A percentile compares a stretch with the other conserved stretches of the same genome.
Conservation (phyloP, 2,113 vertebrate species). For the Baryphthengus martii region DNA sequence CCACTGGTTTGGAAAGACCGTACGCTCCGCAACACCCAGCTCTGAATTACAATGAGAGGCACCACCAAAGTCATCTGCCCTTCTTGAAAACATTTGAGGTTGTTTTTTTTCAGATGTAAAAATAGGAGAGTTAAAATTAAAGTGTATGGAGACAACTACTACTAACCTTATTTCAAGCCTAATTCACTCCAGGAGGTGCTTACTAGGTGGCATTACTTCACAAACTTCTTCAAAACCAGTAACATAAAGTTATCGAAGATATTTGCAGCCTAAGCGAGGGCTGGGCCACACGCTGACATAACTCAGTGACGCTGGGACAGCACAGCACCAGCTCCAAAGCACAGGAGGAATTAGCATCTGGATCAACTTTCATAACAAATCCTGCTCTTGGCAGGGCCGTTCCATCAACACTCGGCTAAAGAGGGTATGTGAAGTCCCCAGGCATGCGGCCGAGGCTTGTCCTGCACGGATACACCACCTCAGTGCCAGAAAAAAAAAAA, state of each 20-base stretch:
- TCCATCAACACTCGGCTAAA: background rate
- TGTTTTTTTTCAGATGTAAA: too few species aligned
- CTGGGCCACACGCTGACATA: background rate
- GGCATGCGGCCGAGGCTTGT: background rate
- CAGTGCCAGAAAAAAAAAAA: background rate
- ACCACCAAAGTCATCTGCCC: background rate
- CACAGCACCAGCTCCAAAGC: background rate
- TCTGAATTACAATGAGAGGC: background rate
- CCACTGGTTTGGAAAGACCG: background rate
- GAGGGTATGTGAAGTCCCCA: fast-evolving
- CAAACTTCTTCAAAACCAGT: background rate
- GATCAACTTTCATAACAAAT: background rate
- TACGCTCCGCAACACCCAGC: background rate
- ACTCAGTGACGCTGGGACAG: fast-evolving
- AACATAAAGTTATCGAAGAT: fast-evolving
- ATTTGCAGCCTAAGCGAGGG: fast-evolving
- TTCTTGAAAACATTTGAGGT: background rate
- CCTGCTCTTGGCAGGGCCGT: background rate
- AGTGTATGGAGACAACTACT: background rate
- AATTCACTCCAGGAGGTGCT: background rate
- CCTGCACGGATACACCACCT: background rate
- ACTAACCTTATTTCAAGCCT: background rate
- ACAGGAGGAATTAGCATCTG: background rate
- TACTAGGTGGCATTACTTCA: background rate
- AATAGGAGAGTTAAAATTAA: fast-evolving